phyloP scores from a whole-genome alignment of 2,113 vertebrate genomes.

The Fulmarus glacialis region DNA sequence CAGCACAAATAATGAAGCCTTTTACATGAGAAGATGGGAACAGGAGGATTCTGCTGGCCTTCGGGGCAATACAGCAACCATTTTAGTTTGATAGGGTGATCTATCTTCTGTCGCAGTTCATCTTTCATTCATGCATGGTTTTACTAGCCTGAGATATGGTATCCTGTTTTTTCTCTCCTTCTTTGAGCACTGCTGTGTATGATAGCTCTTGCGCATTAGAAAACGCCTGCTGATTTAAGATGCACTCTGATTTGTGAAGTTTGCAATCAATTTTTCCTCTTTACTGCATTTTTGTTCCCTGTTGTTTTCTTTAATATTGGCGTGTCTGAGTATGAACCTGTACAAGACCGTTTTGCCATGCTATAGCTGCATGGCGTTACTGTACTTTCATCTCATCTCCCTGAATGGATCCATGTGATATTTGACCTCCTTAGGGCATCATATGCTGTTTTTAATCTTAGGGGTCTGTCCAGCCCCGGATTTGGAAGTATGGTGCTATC shows the following conservation, averaged over 20 bases:
- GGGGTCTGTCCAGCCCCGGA: not conserved
- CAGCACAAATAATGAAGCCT: not conserved
- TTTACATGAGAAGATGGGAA: not conserved
- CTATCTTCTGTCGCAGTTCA: not conserved
- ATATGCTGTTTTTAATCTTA: not conserved
- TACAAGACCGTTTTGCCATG: not conserved
- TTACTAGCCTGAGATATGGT: not conserved
- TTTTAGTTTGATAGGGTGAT: not conserved
- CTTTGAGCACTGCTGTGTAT: not conserved
- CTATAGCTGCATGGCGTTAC: not conserved
- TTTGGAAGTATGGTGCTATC: not conserved
- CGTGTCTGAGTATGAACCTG: not conserved
- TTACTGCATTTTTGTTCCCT: not conserved
- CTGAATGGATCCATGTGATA: not conserved
- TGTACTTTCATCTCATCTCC: slow-evolving; percentile 25
- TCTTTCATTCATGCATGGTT: not conserved
- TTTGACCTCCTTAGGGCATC: not conserved
- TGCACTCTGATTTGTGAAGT: not conserved
- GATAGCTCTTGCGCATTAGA: not conserved
- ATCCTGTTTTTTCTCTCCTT: not conserved
- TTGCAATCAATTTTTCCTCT: not conserved
- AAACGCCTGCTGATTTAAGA: not conserved
- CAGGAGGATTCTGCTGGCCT: not conserved
- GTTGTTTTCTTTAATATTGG: not conserved
- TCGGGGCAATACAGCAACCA: not conserved